phyloP scores from a whole-genome alignment of 2,113 vertebrate species.

The Hucho hucho region DNA sequence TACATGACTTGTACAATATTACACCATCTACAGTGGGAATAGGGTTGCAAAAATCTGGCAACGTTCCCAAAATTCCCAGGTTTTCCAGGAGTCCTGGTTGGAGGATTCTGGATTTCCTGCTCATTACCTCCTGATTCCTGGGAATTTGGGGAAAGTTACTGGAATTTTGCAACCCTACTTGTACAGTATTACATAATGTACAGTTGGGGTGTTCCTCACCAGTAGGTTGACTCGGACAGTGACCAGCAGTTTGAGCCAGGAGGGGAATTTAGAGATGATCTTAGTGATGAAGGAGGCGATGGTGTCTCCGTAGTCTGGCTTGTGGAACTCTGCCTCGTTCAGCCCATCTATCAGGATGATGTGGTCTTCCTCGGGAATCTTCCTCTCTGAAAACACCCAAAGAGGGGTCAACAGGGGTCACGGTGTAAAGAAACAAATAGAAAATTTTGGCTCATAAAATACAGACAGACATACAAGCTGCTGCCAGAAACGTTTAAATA shows the following conservation, averaged over 20 bases:
- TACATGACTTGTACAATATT: not conserved
- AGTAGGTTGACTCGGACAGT: slow-evolving; percentile 90
- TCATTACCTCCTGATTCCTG: too few relatives aligned
- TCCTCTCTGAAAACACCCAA: slow-evolving; percentile 76
- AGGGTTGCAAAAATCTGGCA: too few relatives aligned
- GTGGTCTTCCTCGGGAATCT: slow-evolving; percentile 92
- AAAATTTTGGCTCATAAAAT: not conserved
- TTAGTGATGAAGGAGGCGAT: slow-evolving; percentile 92
- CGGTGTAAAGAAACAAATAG: not conserved
- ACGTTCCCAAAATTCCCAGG: too few relatives aligned
- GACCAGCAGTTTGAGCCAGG: slow-evolving; percentile 94
- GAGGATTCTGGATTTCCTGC: too few relatives aligned
- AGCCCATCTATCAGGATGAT: slow-evolving; percentile 94
- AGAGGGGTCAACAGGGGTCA: slow-evolving; percentile 3
- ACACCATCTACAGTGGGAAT: too few relatives aligned
- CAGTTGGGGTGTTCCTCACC: slow-evolving; percentile 72
- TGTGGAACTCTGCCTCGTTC: slow-evolving; percentile 98
- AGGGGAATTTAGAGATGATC: slow-evolving; percentile 88
- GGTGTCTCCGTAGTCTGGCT: slow-evolving; percentile 97
- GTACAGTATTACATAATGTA: too few relatives aligned
- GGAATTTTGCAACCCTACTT: too few relatives aligned
- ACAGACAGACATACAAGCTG: too few relatives aligned
- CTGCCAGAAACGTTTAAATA: not conserved
- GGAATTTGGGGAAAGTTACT: too few relatives aligned
- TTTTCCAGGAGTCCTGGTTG: too few relatives aligned